A percentile compares a stretch with the other conserved stretches of the same genome.
These are phyloP conservation scores for Chelonoidis abingdonii DNA, from an alignment of 2,113 vertebrate genomes.

Conservation along the genomic window DNA sequence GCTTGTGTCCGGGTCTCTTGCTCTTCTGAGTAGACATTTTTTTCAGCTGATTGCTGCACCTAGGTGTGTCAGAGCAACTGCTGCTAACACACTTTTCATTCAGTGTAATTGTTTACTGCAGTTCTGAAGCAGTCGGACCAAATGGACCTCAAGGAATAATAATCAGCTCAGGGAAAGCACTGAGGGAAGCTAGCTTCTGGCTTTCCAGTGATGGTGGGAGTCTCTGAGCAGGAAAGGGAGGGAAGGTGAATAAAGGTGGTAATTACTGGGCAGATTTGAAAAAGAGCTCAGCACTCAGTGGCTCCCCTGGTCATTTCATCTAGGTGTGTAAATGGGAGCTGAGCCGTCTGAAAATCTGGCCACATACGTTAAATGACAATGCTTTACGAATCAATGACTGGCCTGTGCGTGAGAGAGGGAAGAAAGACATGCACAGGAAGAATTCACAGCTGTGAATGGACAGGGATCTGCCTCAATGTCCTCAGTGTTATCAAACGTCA, in stretches of 20 bases:
- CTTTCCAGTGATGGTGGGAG: not conserved
- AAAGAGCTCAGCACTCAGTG: not conserved
- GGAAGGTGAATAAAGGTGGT: not conserved
- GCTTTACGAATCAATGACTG: not conserved
- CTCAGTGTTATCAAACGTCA: not conserved
- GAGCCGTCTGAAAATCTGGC: not conserved
- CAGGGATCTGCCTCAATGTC: not conserved
- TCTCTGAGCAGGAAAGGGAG: not conserved
- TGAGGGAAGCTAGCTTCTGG: not conserved
- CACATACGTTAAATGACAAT: not conserved
- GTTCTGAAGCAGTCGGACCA: not conserved
- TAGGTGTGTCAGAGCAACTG: not conserved
- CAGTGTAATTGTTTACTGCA: rapidly evolving
- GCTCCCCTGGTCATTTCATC: not conserved
- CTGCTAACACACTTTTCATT: not conserved
- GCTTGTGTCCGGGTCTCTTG: not conserved
- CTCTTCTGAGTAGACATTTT: not conserved
- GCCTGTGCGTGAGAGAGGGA: not conserved
- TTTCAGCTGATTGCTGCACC: not conserved
- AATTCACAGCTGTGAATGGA: not conserved
- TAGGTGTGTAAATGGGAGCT: not conserved
- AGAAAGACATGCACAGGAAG: not conserved
- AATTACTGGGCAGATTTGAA: not conserved
- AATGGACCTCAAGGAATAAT: not conserved
- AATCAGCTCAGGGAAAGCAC: not conserved